Base-by-base conservation (phyloP, 2,797 vertebrate genomes). In the Alauda arvensis region DNA sequence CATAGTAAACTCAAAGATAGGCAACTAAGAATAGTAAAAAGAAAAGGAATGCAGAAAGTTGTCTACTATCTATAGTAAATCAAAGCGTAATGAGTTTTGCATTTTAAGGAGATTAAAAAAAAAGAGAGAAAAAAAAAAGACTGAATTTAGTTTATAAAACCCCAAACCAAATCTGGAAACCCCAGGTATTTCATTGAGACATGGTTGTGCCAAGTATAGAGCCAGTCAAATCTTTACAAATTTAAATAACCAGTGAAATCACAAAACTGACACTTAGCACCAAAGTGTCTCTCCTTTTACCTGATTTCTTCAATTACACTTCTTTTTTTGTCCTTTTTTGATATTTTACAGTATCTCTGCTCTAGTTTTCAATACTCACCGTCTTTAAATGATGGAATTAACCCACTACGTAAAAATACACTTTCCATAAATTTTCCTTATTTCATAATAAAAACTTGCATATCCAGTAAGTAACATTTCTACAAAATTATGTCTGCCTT, bases 51-150 rank as follows among this genome's bases (percentile, higher is more conserved):
- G 2, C 1, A 62, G 59, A 16, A 1, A 8, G 51, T 45, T 42
- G 15, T 75, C 25, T 16, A 62, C 18, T 46, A 69, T 6, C 7
- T 55, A 5, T 29, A 34, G 2, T 39, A 51, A 78, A 87, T 6
- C 3, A 37, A 26, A 75, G 3, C 2, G 25, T 31, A 55, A 34
- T 15, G n/a, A 49, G 0, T 3, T 46, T 52, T 69, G 14, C 1
- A 2, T 69, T 91, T 59, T 55, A 66, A 72, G 39, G 10, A 57
- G 49, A 51, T 7, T 15, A 10, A n/a, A 40, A 39, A 34, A 16
- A 40, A 40, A 12, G n/a, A n/a, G n/a, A n/a, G 12, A 40, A 12
- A 37, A 20, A 13, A 26, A 10, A 20, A 17, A 4, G 0, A 17
- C 13, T 25, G 3, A 9, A 33, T 57, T 65, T 68, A 14, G 51